A percentile compares a stretch with the other conserved stretches of the same genome.
Evolutionary conservation across 2,888 invertebrate species (phyloP).

Genomic region (Ischnura elegans): DNA sequence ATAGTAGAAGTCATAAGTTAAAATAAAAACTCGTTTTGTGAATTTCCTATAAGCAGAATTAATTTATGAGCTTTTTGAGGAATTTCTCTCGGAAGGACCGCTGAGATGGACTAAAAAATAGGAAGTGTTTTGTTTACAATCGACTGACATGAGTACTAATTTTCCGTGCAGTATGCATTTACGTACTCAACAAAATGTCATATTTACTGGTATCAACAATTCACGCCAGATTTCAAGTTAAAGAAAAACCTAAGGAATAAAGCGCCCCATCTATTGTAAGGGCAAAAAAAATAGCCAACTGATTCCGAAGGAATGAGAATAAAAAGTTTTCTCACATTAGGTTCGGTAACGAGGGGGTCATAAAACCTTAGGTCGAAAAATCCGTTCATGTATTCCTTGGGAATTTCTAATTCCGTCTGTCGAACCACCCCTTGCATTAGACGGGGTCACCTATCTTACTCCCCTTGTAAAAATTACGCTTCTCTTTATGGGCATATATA

Average conservation of each 20-base stretch:
- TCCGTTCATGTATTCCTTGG: neutral
- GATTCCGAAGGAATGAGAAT: neutral
- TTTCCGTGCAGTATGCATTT: too few relatives aligned
- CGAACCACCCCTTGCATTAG: conserved; percentile 15
- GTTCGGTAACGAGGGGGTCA: neutral
- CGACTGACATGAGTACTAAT: too few relatives aligned
- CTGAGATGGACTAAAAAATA: too few relatives aligned
- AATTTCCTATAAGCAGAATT: too few relatives aligned
- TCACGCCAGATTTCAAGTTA: neutral
- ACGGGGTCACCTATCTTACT: neutral
- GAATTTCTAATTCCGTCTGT: neutral
- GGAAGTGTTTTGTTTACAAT: too few relatives aligned
- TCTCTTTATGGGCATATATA: conserved; percentile 60
- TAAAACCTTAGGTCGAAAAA: neutral
- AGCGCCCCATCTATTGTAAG: neutral
- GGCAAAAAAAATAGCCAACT: neutral
- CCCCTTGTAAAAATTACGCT: conserved; percentile 45
- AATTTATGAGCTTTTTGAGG: too few relatives aligned
- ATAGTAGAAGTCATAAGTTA: too few relatives aligned
- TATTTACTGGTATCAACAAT: too few relatives aligned
- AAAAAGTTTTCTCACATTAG: neutral
- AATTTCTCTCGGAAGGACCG: too few relatives aligned
- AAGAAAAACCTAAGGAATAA: neutral
- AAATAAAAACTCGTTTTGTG: too few relatives aligned
- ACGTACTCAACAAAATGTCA: too few relatives aligned